Conservation (phyloP, 2,797 vertebrate genomes). For the Buceros bicornis region DNA sequence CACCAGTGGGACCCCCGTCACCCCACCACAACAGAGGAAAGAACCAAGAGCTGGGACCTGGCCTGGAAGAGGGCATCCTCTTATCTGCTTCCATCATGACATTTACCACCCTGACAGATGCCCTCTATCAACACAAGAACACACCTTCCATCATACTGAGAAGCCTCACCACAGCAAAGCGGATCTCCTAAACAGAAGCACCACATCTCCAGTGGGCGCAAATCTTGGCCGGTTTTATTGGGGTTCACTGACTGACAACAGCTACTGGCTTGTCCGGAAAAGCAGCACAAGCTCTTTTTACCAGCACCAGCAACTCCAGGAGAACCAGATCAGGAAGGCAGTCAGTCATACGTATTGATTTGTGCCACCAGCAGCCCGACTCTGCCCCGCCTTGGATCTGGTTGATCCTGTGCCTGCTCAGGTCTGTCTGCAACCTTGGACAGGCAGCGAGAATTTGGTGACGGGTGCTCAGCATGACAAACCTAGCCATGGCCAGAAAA, state of each 20-base stretch:
- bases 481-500: not conserved
- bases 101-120: not conserved
- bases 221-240: not conserved
- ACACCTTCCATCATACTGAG: not conserved
- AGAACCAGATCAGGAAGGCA: not conserved
- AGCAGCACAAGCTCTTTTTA: not conserved
- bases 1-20: not conserved
- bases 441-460: not conserved
- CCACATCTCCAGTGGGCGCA: rapidly evolving
- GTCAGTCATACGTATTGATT: not conserved
- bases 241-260: not conserved
- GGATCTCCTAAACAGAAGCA: not conserved
- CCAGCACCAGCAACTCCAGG: rapidly evolving
- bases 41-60: not conserved
- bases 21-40: not conserved
- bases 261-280: not conserved
- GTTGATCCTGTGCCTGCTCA: rapidly evolving
- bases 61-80: not conserved
- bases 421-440: not conserved
- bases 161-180: not conserved
- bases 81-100: not conserved
- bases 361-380: rapidly evolving
- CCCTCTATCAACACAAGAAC: not conserved
- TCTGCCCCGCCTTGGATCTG: not conserved
- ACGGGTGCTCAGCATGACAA: not conserved